Base-by-base conservation (phyloP, 1,140 invertebrate genomes). In the Hycleus cichorii region DNA sequence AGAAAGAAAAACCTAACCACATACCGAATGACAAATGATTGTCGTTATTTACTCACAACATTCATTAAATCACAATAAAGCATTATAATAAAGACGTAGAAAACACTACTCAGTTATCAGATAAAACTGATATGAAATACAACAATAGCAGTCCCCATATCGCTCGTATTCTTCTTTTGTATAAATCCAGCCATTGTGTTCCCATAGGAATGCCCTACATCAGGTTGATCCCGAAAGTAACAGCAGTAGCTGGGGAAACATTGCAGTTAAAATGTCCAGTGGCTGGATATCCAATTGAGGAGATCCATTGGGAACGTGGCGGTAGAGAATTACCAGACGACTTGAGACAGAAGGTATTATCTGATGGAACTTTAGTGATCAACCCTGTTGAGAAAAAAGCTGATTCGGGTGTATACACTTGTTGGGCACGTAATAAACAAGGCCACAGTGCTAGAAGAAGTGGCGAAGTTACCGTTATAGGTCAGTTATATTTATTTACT, bases 181-280 rank as follows among this genome's bases (percentile, higher is more conserved):
- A 47, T 48, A 27, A 26, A 48, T 9, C 26, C 26, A 8, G n/a
- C 46, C 26, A 11, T 25, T 11, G n/a, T 27, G 11, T 7, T 32
- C 32, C 32, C 32, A 32, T 62, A 91, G 90, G 91, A 68, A 80
- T 88, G 62, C 90, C 90, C 0, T 90, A 89, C 69, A 89, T 94
- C 45, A 78, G 90, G 44, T 77, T 85, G 9, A 91, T 93, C 72
- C 84, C 85, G 1, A 91, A 92, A 73, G 83, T 93, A 46, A 92
- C 90, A 25, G 90, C 89, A 1, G 88, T 93, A 4, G 88, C 90
- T 1, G 89, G 89, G 38, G 85, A 91, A 71, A 82, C 81, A 47
- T 77, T 93, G 49, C 80, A 83, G 45, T 76, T 95, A 11, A 86
- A 88, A 68, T 95, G 91, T 76, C 90, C 90, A 5, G 91, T 91